Percentiles rank a stretch among this genome's conserved stretches.
These are phyloP conservation scores for Drosophila kepulauana DNA, from an alignment of 1,140 invertebrate genomes.

Conservation along the genomic window DNA sequence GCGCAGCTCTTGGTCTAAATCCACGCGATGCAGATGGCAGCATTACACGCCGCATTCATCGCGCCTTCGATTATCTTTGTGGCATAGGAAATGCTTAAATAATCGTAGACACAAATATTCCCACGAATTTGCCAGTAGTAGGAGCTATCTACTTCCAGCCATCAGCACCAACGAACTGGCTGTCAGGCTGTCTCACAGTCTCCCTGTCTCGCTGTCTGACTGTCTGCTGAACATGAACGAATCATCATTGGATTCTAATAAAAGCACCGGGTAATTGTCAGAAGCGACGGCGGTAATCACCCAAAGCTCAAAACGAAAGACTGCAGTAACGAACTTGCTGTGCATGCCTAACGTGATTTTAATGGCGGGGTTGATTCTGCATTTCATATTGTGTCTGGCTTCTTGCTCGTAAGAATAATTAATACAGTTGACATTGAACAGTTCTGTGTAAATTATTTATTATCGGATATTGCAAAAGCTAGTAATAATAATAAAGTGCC, in stretches of 20 bases:
- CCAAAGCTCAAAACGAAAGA: constrained; percentile 48
- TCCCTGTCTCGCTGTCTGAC: constrained; percentile 34
- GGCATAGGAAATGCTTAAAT: constrained; percentile 75
- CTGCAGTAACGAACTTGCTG: constrained; percentile 61
- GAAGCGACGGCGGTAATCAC: constrained; percentile 71
- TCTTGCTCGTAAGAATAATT: constrained; percentile 31
- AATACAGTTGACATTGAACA: constrained; percentile 64
- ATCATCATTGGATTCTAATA: constrained; percentile 75
- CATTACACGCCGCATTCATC: constrained; percentile 65
- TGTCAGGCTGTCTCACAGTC: constrained; percentile 20
- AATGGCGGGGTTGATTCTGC: constrained; percentile 63
- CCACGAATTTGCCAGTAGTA: constrained; percentile 63
- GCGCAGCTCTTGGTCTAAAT: constrained; percentile 47
- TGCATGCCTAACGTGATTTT: constrained; percentile 74
- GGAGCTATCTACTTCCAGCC: constrained; percentile 50
- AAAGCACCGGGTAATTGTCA: constrained; percentile 57
- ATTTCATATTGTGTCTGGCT: constrained; percentile 33
- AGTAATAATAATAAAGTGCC: not conserved
- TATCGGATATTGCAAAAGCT: not conserved
- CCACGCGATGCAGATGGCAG: constrained; percentile 59
- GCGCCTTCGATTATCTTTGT: constrained; percentile 71
- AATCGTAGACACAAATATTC: constrained; percentile 74
- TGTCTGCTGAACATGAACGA: constrained; percentile 57
- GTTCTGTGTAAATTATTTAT: not conserved
- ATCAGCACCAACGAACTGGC: constrained; percentile 49